Conservation (phyloP, 2,113 vertebrate species). For the Calypte anna region DNA sequence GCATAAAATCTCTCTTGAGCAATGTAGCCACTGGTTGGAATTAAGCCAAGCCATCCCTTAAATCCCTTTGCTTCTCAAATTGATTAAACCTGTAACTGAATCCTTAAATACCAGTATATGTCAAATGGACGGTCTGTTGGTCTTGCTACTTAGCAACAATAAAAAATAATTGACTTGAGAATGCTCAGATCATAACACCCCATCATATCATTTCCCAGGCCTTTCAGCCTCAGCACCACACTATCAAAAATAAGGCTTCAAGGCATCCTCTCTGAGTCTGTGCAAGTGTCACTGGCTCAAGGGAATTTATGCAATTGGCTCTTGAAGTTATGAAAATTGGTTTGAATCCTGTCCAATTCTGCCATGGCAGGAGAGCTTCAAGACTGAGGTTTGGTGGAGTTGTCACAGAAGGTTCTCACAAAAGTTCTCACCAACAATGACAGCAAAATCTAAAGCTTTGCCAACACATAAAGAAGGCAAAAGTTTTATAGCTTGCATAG, state of each 20-base stretch:
- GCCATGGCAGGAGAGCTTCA: background rate
- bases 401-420: background rate
- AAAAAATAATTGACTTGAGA: slow-evolving; percentile 35
- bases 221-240: background rate
- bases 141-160: slow-evolving; percentile 40
- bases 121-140: background rate
- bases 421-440: background rate
- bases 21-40: background rate
- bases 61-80: slow-evolving; percentile 31
- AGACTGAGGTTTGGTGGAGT: background rate
- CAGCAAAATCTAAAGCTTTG: background rate
- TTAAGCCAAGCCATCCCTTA: slow-evolving; percentile 1
- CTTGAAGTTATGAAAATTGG: background rate
- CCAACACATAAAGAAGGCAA: background rate
- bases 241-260: background rate
- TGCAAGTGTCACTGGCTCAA: background rate
- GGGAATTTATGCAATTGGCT: background rate
- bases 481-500: background rate
- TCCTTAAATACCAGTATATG: slow-evolving; percentile 3
- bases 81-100: slow-evolving; percentile 31
- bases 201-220: background rate
- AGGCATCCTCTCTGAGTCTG: background rate
- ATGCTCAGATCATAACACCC: background rate
- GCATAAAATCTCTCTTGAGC: background rate
- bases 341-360: background rate